These are phyloP conservation scores for Alethe diademata DNA, from an alignment of 2,113 vertebrate genomes.

Conservation along the genomic window DNA sequence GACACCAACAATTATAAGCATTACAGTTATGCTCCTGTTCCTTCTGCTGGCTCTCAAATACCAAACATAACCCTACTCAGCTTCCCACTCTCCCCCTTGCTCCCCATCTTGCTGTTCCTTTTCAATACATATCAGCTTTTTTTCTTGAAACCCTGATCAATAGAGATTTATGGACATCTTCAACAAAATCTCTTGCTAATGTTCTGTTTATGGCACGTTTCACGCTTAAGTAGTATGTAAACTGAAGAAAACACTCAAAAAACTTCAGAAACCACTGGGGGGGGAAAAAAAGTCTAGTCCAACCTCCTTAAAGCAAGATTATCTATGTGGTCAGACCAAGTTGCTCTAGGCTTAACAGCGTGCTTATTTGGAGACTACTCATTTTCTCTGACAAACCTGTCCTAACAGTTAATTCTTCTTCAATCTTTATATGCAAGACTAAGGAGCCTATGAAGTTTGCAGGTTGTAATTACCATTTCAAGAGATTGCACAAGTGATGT, in stretches of 20 bases:
- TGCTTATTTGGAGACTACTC: not conserved
- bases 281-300: not conserved
- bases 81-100: not conserved
- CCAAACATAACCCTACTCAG: not conserved
- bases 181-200: not conserved
- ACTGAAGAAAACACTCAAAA: not conserved
- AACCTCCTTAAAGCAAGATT: not conserved
- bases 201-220: not conserved
- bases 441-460: not conserved
- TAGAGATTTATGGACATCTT: not conserved
- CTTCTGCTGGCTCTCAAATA: not conserved
- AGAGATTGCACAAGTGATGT: not conserved
- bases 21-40: accelerated
- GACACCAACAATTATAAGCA: not conserved
- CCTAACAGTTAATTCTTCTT: not conserved
- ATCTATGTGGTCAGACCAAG: not conserved
- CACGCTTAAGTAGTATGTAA: not conserved
- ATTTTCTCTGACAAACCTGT: not conserved
- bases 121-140: not conserved
- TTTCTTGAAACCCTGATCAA: not conserved
- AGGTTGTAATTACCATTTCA: conserved; percentile 62
- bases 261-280: not conserved
- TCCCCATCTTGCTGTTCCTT: not conserved
- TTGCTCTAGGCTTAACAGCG: not conserved
- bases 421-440: not conserved